A percentile compares a stretch with the other conserved stretches of the same genome.
Evolutionary conservation across 2,888 invertebrate species (phyloP).

Genomic region (Palloptera scutellata): DNA sequence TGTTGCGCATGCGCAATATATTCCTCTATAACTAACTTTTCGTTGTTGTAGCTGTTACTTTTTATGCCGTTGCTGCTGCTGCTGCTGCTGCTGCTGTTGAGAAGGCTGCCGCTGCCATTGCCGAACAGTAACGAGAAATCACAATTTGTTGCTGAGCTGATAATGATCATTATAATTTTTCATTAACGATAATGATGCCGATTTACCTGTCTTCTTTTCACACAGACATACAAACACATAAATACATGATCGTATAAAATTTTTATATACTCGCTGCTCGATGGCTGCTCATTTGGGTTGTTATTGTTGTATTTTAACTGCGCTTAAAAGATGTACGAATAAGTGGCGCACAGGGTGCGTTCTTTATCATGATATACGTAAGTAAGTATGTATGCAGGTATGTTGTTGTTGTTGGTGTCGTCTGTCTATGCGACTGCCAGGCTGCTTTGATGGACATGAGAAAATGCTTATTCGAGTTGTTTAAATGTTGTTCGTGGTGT

Average conservation of each 20-base stretch:
- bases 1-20: slow-evolving; percentile 13
- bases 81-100: not conserved
- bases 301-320: slow-evolving; percentile 15
- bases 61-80: not conserved
- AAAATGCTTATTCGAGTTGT: slow-evolving; percentile 13
- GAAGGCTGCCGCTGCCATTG: too few relatives aligned
- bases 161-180: slow-evolving; percentile 36
- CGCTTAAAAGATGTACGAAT: too few relatives aligned
- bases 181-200: slow-evolving; percentile 34
- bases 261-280: too few relatives aligned
- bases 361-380: not conserved
- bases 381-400: not conserved
- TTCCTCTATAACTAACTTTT: slow-evolving; percentile 1
- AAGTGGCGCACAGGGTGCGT: slow-evolving; percentile 6
- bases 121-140: too few relatives aligned
- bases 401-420: not conserved
- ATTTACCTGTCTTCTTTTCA: slow-evolving; percentile 23
- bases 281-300: slow-evolving; percentile 21
- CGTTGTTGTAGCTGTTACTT: not conserved
- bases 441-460: slow-evolving; percentile 26
- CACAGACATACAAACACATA: not conserved
- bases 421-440: not conserved
- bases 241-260: not conserved
- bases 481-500: slow-evolving; percentile 16
- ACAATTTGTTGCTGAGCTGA: slow-evolving; percentile 6